Evolutionary conservation across 2,888 invertebrate genomes (phyloP).

Genomic region (Cheilosia pagana): DNA sequence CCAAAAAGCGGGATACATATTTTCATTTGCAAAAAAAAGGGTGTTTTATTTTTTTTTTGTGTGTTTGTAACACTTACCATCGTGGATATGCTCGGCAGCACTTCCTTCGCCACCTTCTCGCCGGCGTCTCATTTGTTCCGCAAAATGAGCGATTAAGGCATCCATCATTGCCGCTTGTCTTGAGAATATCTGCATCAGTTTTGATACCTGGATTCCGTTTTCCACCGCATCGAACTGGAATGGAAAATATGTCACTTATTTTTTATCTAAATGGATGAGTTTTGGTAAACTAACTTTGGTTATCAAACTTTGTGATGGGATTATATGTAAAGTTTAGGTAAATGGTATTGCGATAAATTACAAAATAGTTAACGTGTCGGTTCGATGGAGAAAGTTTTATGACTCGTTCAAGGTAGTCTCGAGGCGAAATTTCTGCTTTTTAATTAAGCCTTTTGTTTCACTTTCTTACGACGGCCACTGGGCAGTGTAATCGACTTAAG

Average conservation of each 20-base stretch:
- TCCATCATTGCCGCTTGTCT: constrained; percentile 94
- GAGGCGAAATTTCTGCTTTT: too few species aligned
- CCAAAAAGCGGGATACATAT: constrained; percentile 29
- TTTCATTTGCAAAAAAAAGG: constrained; percentile 25
- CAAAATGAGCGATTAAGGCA: constrained; percentile 92
- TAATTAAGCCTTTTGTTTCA: too few species aligned
- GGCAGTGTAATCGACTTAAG: too few species aligned
- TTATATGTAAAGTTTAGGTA: not conserved
- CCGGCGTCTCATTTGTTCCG: constrained; percentile 89
- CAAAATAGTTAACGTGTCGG: not conserved
- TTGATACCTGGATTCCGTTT: constrained; percentile 83
- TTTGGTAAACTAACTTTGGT: not conserved
- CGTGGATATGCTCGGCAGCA: constrained; percentile 82
- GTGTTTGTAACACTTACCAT: constrained; percentile 79
- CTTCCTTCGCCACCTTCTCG: constrained; percentile 83
- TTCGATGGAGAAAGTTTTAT: constrained; percentile 18
- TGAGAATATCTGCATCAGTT: constrained; percentile 84
- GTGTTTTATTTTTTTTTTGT: not conserved
- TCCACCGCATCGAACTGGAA: constrained; percentile 83
- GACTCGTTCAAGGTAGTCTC: too few species aligned
- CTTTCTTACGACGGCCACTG: too few species aligned
- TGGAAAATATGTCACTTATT: constrained; percentile 14
- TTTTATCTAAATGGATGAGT: not conserved
- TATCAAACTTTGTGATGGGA: not conserved
- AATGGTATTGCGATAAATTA: not conserved